Conservation (phyloP, 2,113 vertebrate species). For the Pao palembangensis region DNA sequence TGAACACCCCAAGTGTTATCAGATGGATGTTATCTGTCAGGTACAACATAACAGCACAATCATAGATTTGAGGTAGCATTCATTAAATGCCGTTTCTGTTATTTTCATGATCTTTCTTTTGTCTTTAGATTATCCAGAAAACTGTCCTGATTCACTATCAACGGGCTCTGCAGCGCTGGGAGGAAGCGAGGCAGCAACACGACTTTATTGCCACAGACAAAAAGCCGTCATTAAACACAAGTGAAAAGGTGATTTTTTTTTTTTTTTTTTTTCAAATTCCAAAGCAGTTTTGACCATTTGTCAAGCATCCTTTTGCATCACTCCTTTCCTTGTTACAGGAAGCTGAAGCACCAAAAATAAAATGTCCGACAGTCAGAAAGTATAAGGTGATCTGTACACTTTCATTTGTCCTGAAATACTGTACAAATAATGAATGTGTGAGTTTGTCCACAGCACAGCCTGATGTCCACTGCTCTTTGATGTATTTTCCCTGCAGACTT, state of each 20-base stretch:
- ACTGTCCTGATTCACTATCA: constrained; percentile 67
- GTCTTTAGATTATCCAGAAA: constrained; percentile 74
- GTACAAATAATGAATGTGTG: not conserved
- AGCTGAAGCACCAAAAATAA: constrained; percentile 14
- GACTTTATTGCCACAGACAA: constrained; percentile 85
- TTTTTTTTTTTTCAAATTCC: not conserved
- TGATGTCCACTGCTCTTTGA: not conserved
- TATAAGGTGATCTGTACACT: constrained; percentile 56
- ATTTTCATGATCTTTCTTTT: not conserved
- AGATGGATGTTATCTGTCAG: constrained; percentile 83
- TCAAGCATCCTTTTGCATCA: not conserved
- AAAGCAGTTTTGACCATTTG: not conserved
- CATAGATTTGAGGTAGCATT: not conserved
- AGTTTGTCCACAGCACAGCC: not conserved
- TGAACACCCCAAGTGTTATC: constrained; percentile 72
- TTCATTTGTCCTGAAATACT: not conserved
- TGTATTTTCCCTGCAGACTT: constrained; percentile 69
- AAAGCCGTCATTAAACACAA: constrained; percentile 1
- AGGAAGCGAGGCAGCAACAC: constrained; percentile 68
- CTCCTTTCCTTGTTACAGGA: constrained; percentile 36
- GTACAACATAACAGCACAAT: constrained; percentile 54
- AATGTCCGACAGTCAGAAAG: constrained; percentile 36
- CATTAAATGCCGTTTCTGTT: not conserved
- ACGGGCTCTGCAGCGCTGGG: constrained; percentile 71
- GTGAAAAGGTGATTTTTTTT: not conserved